phyloP scores from a whole-genome alignment of 2,888 invertebrate genomes.

The Cyaniris semiargus region DNA sequence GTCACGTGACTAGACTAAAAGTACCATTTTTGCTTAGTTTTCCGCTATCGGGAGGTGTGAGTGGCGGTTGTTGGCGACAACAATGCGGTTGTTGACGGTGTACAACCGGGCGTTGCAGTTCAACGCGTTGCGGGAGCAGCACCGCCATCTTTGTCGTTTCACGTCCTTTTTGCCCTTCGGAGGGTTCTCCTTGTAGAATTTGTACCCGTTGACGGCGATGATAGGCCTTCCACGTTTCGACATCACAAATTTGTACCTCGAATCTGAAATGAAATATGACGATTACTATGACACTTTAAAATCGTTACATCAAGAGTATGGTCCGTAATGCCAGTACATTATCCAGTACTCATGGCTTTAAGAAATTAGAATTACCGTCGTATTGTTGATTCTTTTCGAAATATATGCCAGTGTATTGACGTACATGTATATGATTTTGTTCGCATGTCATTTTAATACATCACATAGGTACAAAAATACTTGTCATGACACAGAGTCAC shows the following conservation, averaged over 20 bases:
- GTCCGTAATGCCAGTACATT: too few species aligned
- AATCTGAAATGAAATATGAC: background rate
- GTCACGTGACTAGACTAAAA: too few species aligned
- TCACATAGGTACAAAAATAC: too few species aligned
- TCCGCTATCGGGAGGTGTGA: constrained; percentile 28
- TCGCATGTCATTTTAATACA: too few species aligned
- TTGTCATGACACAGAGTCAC: too few species aligned
- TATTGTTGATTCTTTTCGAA: too few species aligned
- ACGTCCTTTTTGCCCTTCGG: constrained; percentile 36
- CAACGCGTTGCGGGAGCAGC: constrained; percentile 38
- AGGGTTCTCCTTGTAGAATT: constrained; percentile 31
- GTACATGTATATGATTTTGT: too few species aligned
- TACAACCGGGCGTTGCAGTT: constrained; percentile 38
- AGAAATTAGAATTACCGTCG: too few species aligned
- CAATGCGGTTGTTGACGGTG: constrained; percentile 28
- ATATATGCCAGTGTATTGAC: too few species aligned
- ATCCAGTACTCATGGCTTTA: too few species aligned
- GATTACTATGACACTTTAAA: background rate
- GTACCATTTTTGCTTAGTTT: too few species aligned
- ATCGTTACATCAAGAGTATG: too few species aligned
- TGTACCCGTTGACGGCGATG: constrained; percentile 34
- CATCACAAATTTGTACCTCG: constrained; percentile 28
- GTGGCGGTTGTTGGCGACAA: constrained; percentile 33
- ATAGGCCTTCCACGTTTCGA: constrained; percentile 33
- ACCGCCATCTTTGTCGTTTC: constrained; percentile 40